phyloP scores from a whole-genome alignment of 2,113 vertebrate species.

The Alaudala cheleensis region DNA sequence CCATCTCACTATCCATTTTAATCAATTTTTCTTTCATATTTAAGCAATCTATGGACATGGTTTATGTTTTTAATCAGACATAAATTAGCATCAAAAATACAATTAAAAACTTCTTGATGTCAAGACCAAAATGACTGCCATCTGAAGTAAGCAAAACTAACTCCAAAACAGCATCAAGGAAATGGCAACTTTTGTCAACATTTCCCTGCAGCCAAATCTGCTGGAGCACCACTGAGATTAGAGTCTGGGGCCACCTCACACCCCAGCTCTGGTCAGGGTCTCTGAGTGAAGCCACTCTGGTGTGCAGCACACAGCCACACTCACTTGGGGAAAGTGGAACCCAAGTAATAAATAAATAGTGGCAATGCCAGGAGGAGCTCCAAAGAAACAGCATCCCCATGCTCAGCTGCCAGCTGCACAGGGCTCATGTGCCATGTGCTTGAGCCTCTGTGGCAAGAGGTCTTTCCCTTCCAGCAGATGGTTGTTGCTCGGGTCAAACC shows the following conservation, averaged over 20 bases:
- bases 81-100: neutral
- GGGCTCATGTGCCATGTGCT: neutral
- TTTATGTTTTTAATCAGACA: neutral
- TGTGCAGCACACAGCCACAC: rapidly evolving
- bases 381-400: neutral
- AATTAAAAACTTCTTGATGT: neutral
- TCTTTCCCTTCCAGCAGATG: slow-evolving; percentile 59
- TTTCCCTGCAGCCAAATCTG: neutral
- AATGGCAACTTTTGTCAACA: neutral
- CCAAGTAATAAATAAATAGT: neutral
- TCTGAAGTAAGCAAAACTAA: neutral
- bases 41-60: neutral
- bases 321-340: neutral
- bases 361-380: neutral
- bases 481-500: neutral
- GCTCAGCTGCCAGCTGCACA: neutral
- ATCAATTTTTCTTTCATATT: neutral
- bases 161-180: neutral
- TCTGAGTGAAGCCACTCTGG: neutral
- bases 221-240: neutral
- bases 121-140: neutral
- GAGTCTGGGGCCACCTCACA: neutral
- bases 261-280: rapidly evolving
- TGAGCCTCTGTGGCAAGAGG: neutral
- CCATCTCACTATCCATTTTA: neutral